Evolutionary conservation across 2,113 vertebrate species (phyloP).

Genomic region (Miniopterus natalensis): DNA sequence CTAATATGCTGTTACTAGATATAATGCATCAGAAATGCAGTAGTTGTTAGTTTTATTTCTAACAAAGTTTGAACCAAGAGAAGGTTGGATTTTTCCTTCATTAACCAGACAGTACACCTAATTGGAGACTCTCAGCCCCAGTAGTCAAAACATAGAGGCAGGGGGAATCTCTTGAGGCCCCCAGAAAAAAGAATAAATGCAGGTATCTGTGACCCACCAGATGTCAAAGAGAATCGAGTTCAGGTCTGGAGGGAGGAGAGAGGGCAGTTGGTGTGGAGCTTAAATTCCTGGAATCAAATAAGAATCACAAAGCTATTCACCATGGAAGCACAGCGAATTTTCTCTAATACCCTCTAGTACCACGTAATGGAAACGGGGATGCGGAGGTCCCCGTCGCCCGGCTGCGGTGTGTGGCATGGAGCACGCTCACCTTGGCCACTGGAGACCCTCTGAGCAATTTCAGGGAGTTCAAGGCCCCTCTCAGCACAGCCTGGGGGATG

Average conservation of each 20-base stretch:
- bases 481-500: neutral
- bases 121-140: neutral
- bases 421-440: neutral
- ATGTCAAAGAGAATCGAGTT: neutral
- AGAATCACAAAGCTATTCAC: neutral
- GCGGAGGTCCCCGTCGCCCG: fast-evolving
- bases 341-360: neutral
- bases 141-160: neutral
- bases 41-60: neutral
- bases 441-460: neutral
- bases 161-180: neutral
- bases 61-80: neutral
- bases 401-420: neutral
- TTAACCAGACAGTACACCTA: neutral
- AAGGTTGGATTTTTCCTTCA: neutral
- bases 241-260: neutral
- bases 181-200: neutral
- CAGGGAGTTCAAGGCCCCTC: neutral
- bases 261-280: neutral
- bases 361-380: neutral
- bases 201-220: neutral
- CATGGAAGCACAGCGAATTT: neutral
- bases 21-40: neutral
- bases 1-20: neutral
- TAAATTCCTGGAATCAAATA: neutral